Percentiles rank a stretch among this genome's conserved stretches.
Conservation (phyloP, 1,140 invertebrate genomes). For the Proales similis region DNA sequence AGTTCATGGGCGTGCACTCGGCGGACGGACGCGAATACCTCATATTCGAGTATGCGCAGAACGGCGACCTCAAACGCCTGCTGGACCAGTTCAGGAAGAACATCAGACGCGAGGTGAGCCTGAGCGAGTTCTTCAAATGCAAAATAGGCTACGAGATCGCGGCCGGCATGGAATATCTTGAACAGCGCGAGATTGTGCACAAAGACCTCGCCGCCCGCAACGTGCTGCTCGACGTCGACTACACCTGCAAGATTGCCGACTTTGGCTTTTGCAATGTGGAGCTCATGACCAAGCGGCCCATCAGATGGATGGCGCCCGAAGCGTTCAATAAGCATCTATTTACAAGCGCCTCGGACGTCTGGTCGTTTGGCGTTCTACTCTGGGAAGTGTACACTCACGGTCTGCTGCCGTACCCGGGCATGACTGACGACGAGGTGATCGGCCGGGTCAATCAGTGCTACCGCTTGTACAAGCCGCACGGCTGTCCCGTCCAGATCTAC, state of each 20-base stretch:
- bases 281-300: conserved; percentile 44
- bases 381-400: conserved; percentile 59
- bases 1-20: conserved; percentile 15
- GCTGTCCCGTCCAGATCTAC: conserved; percentile 70
- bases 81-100: conserved; percentile 15
- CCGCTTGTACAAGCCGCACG: conserved; percentile 82
- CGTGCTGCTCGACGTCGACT: conserved; percentile 62
- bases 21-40: conserved; percentile 7
- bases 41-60: conserved; percentile 22
- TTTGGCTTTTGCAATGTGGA: conserved; percentile 58
- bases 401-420: conserved; percentile 71
- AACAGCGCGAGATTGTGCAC: conserved; percentile 54
- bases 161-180: conserved; percentile 59
- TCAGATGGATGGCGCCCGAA: conserved; percentile 96
- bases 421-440: conserved; percentile 99
- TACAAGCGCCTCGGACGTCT: conserved; percentile 91
- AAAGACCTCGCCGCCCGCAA: conserved; percentile 78
- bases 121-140: conserved; percentile 22
- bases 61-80: conserved; percentile 23
- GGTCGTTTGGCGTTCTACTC: conserved; percentile 56
- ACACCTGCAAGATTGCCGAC: conserved; percentile 66
- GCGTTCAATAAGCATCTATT: conserved; percentile 86
- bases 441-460: conserved; percentile 86
- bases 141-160: conserved; percentile 66
- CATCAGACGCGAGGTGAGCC: not conserved